phyloP scores from a whole-genome alignment of 2,113 vertebrate genomes.

The Charina bottae region DNA sequence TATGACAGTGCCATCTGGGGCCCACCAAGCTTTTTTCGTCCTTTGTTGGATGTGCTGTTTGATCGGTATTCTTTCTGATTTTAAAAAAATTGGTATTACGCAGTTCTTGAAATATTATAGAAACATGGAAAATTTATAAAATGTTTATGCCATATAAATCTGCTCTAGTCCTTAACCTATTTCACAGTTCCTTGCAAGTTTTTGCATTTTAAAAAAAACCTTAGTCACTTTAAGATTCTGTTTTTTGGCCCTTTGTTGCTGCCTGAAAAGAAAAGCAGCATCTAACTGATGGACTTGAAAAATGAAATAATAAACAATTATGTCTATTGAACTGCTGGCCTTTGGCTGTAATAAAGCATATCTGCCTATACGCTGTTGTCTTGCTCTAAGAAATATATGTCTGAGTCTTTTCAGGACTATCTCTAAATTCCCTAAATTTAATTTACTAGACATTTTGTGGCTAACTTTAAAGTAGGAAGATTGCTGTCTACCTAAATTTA shows the following conservation, averaged over 20 bases:
- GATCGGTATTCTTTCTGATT: constrained; percentile 76
- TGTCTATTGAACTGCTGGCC: background rate
- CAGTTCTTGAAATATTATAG: background rate
- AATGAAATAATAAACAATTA: background rate
- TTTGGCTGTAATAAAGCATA: background rate
- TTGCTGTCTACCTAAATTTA: background rate
- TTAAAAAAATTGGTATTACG: background rate
- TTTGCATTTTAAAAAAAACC: background rate
- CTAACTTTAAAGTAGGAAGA: background rate
- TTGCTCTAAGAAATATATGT: background rate
- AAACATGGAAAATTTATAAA: background rate
- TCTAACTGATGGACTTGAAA: background rate
- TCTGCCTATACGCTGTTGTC: background rate
- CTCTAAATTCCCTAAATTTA: background rate
- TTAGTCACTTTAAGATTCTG: background rate
- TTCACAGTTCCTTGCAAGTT: background rate
- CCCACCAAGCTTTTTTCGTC: constrained; percentile 76
- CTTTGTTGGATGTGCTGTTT: constrained; percentile 75
- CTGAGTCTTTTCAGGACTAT: background rate
- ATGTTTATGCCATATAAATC: background rate
- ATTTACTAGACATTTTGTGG: background rate
- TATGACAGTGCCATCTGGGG: constrained; percentile 82
- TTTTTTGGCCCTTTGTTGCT: background rate
- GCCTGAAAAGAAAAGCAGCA: background rate
- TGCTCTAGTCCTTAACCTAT: background rate